A percentile compares a stretch with the other conserved stretches of the same genome.
Conservation (phyloP, 1,140 invertebrate genomes). For the Papilio machaon region DNA sequence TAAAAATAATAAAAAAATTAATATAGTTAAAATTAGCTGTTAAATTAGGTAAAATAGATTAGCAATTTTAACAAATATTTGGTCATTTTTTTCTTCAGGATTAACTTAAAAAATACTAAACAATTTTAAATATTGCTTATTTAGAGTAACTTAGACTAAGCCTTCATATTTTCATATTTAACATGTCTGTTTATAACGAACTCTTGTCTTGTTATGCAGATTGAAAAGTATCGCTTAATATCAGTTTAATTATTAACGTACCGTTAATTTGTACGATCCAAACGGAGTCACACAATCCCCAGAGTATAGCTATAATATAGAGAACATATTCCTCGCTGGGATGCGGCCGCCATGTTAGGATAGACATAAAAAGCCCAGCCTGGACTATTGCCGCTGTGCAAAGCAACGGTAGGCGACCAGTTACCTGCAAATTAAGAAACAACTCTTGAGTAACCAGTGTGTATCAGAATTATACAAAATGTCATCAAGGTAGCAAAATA, state of each 20-base stretch:
- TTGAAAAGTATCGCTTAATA: too few species aligned
- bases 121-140: too few species aligned
- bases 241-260: conserved; percentile 72
- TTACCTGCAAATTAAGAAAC: conserved; percentile 70
- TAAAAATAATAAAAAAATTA: conserved; percentile 61
- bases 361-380: conserved; percentile 84
- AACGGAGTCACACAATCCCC: conserved; percentile 95
- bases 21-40: too few species aligned
- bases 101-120: too few species aligned
- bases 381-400: conserved; percentile 87
- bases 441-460: neutral
- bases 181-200: neutral
- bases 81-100: too few species aligned
- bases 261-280: conserved; percentile 98
- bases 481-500: neutral
- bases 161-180: neutral
- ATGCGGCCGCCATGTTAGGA: conserved; percentile 89
- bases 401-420: conserved; percentile 89
- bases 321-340: conserved; percentile 86
- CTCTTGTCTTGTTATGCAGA: too few species aligned
- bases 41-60: too few species aligned
- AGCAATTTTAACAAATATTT: too few species aligned
- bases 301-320: conserved; percentile 92
- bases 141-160: too few species aligned
- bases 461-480: too few species aligned